These are phyloP conservation scores for Regulus satrapa DNA, from an alignment of 2,113 vertebrate genomes.

Conservation along the genomic window DNA sequence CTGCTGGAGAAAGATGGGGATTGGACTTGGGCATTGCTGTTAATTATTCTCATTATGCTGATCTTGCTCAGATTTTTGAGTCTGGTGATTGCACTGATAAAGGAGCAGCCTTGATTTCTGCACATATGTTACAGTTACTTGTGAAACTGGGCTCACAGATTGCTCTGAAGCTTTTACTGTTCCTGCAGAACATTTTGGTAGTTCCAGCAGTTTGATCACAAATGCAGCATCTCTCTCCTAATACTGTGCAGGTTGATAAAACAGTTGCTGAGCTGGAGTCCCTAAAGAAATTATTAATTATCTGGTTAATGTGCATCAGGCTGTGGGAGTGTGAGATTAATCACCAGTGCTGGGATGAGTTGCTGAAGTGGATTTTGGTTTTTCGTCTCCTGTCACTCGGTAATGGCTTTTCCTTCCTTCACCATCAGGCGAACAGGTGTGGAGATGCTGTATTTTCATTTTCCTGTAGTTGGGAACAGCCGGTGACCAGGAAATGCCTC, in stretches of 20 bases:
- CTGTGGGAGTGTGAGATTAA: conserved; percentile 94
- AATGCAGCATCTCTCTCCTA: conserved; percentile 59
- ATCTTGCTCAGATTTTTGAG: not conserved
- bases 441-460: conserved; percentile 80
- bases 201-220: conserved; percentile 66
- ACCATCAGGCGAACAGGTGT: conserved; percentile 83
- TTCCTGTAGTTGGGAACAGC: conserved; percentile 78
- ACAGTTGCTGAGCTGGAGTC: conserved; percentile 86
- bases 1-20: not conserved
- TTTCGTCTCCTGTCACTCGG: conserved; percentile 81
- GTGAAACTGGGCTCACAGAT: not conserved
- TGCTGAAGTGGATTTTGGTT: conserved; percentile 86
- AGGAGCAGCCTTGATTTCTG: not conserved
- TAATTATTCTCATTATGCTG: conserved; percentile 3
- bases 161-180: conserved; percentile 19
- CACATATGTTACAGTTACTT: not conserved
- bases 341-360: conserved; percentile 83
- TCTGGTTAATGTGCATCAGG: conserved; percentile 97
- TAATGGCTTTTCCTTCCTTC: conserved; percentile 83
- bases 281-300: conserved; percentile 99
- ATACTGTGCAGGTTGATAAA: conserved; percentile 85
- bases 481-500: conserved; percentile 74
- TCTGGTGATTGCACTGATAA: not conserved
- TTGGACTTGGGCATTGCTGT: not conserved
- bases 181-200: conserved; percentile 17